Evolutionary conservation across 2,888 invertebrate genomes (phyloP), one percentile per base, ranked within the genome.

Genomic region (Epirrhoe alternata): DNA sequence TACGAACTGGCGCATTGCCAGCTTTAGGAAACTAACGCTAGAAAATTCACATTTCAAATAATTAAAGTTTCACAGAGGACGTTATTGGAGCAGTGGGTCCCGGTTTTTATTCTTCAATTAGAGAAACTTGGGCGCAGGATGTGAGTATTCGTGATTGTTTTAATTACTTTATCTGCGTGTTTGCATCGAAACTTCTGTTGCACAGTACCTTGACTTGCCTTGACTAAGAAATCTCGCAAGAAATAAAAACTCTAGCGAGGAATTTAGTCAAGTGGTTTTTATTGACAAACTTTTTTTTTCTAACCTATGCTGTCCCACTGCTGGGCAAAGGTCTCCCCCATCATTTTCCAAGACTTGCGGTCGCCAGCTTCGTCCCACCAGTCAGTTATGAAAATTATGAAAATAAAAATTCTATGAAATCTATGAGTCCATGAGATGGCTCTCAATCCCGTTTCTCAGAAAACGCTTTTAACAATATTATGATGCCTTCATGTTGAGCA

Each of bases 31-130:
- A 61, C 73, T 69, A 67, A 58, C 64, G 74, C 77, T 73, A 77
- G 77, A 74, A 76, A 79, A 76, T 77, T 77, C 77, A 75, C 79
- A 77, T 81, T 81, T 77, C 70, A 81, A 83, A 84, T 83, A 85
- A 84, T 85, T 83, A 84, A 80, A 81, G 75, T 72, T 73, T 70
- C 71, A 64, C 73, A 67, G 60, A 71, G 70, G 70, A 73, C 73
- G 66, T 70, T 71, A 72, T 70, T 68, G 67, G 66, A 68, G 61
- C 56, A 51, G 58, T 63, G 64, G 68, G 61, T 63, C 62, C 64
- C 52, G 47, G 61, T 69, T 70, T 68, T 72, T 71, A 72, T 66
- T 64, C 65, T 67, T 63, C 68, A 72, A 74, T 74, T 72, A 72
- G 65, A 66, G 57, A 59, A 64, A 69, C 62, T 60, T 52, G 52